Evolutionary conservation across 2,888 invertebrate species (phyloP), one percentile per base, ranked within the genome.

Genomic region (Agapostemon virescens): DNA sequence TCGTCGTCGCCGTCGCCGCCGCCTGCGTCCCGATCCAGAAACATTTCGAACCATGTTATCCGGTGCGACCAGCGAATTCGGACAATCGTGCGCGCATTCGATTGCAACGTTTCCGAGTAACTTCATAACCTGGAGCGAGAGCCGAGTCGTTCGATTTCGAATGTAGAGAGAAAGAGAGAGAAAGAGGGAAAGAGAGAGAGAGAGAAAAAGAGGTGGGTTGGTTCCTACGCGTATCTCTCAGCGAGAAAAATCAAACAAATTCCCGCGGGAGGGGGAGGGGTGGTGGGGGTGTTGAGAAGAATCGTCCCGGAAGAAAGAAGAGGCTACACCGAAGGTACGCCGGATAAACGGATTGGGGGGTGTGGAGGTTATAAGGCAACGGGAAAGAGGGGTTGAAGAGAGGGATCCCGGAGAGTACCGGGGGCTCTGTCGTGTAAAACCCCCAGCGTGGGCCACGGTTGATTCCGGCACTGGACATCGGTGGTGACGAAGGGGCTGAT

Each of bases 401-500:
- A n/a, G 45, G 45, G n/a, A n/a, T 49, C 45, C 45, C 45, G 45
- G 45, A 45, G 52, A 55, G 52, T 26, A 15, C 23, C 55, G 55
- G 70, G 79, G 70, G 69, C 66, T 63, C 77, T 68, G 74, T 69
- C 69, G 63, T 23, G 81, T 49, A 74, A 73, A 66, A 49, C 81
- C 74, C 74, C 81, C 85, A 79, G 77, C 64, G 61, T 86, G 68
- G 75, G 67, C 70, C 71, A 81, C 79, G 86, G 63, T 77, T 77
- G 83, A 77, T 66, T 83, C 77, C 85, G 86, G 82, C 86, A 86
- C 82, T 86, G 86, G 67, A 77, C 76, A 82, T 77, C 79, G 79
- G 81, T 81, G 83, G 85, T 84, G 82, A 84, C 81, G 85, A 85
- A 67, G 84, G 84, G 84, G 87, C 87, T 81, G 86, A 84, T 84